A percentile compares a stretch with the other conserved stretches of the same genome.
These are phyloP conservation scores for Sitophilus oryzae DNA, from an alignment of 1,140 invertebrate genomes.

Conservation along the genomic window DNA sequence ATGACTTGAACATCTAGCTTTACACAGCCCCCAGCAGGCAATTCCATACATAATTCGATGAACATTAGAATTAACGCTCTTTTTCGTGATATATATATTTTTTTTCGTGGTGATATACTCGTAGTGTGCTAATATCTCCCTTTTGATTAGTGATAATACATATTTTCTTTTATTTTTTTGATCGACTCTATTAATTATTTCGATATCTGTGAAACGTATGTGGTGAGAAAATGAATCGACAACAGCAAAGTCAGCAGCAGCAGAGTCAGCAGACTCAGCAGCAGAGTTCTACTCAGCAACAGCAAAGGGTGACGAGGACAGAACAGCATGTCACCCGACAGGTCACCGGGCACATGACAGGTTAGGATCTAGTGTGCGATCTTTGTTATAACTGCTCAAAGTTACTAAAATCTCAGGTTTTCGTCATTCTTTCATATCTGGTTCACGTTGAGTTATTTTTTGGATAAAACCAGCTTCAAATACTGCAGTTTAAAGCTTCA, in stretches of 20 bases:
- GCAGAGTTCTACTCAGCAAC: constrained; percentile 47
- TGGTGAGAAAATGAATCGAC: constrained; percentile 44
- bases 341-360: constrained; percentile 71
- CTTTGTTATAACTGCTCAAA: neutral
- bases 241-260: constrained; percentile 33
- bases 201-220: constrained; percentile 38
- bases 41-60: constrained; percentile 16
- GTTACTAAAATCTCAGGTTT: neutral
- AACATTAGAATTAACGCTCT: constrained; percentile 24
- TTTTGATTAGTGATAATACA: constrained; percentile 23
- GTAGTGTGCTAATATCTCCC: constrained; percentile 3
- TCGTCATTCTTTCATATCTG: no score
- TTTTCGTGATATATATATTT: constrained; percentile 34
- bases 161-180: constrained; percentile 25
- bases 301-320: constrained; percentile 63
- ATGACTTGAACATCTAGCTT: constrained; percentile 60
- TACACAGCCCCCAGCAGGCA: constrained; percentile 21
- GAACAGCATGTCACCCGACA: constrained; percentile 71
- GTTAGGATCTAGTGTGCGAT: constrained; percentile 47
- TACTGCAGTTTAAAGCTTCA: no score
- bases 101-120: constrained; percentile 23
- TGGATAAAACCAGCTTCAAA: no score
- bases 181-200: constrained; percentile 30
- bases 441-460: no score
- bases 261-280: constrained; percentile 51